These are phyloP conservation scores for Diabrotica balteata DNA, from an alignment of 2,888 invertebrate species.

Conservation along the genomic window DNA sequence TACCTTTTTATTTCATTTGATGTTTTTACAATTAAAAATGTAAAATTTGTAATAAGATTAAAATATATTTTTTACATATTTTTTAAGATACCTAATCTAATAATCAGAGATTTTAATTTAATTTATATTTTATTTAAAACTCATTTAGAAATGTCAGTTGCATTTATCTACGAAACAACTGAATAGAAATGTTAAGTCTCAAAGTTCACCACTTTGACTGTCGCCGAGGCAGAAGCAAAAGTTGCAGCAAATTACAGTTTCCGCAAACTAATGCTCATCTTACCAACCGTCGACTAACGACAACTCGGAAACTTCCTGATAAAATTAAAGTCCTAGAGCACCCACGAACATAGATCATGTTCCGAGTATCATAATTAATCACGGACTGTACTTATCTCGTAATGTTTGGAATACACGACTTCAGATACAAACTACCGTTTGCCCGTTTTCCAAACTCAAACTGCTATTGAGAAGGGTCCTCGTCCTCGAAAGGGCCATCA, in stretches of 20 bases:
- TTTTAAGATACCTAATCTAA: too few species aligned
- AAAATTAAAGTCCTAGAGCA: slow-evolving; percentile 23
- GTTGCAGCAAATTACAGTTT: slow-evolving; percentile 13
- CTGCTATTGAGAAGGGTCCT: slow-evolving; percentile 28
- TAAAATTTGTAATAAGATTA: too few species aligned
- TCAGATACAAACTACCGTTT: slow-evolving; percentile 16
- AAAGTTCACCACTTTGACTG: neutral
- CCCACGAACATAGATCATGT: slow-evolving; percentile 33
- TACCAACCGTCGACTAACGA: slow-evolving; percentile 4
- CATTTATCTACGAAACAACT: neutral
- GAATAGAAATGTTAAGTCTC: neutral
- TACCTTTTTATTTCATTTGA: too few species aligned
- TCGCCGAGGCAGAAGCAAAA: neutral
- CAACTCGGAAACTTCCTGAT: slow-evolving; percentile 24
- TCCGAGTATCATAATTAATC: slow-evolving; percentile 36
- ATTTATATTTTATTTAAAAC: too few species aligned
- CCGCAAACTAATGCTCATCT: slow-evolving; percentile 19
- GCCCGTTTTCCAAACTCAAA: slow-evolving; percentile 13
- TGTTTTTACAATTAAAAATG: too few species aligned
- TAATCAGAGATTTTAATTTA: too few species aligned
- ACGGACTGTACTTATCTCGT: slow-evolving; percentile 33
- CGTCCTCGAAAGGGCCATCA: too few species aligned
- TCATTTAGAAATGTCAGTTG: too few species aligned
- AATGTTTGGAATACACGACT: slow-evolving; percentile 27
- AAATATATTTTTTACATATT: too few species aligned